These are phyloP conservation scores for Lagorchestes hirsutus DNA, from an alignment of 2,797 vertebrate genomes.

Conservation along the genomic window DNA sequence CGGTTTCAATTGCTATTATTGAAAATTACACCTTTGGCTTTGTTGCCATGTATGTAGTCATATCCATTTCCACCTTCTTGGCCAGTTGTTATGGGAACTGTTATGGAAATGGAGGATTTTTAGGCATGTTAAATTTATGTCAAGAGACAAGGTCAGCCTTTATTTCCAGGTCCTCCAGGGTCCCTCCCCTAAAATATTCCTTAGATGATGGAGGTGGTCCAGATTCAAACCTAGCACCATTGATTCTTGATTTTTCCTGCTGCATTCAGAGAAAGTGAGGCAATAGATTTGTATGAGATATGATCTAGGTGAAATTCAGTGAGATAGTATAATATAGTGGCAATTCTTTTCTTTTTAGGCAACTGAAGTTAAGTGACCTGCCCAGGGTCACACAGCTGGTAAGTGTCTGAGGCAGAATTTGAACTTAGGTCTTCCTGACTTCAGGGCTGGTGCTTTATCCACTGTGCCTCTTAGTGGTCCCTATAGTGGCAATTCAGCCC, in stretches of 20 bases:
- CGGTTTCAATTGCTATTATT: not conserved
- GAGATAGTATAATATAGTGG: not conserved
- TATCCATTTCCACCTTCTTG: not conserved
- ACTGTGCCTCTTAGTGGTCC: rapidly evolving
- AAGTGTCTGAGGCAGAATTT: not conserved
- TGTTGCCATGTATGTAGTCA: not conserved
- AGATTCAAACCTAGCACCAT: not conserved
- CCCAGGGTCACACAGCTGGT: not conserved
- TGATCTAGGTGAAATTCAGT: not conserved
- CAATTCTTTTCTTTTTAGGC: not conserved
- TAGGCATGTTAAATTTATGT: not conserved
- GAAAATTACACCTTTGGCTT: not conserved
- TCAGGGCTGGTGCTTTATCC: not conserved
- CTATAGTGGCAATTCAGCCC: not conserved
- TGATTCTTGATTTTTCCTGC: not conserved
- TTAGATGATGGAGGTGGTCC: not conserved
- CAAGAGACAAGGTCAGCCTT: not conserved
- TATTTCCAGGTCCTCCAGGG: not conserved
- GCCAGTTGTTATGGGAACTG: not conserved
- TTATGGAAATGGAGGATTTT: not conserved
- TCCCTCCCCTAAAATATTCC: not conserved
- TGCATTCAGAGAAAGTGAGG: not conserved
- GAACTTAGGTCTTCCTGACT: not conserved
- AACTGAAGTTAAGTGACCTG: not conserved
- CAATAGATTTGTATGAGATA: not conserved